Evolutionary conservation across 2,113 vertebrate genomes (phyloP), one percentile per base, ranked within the genome.

Genomic region (Gambusia holbrooki): DNA sequence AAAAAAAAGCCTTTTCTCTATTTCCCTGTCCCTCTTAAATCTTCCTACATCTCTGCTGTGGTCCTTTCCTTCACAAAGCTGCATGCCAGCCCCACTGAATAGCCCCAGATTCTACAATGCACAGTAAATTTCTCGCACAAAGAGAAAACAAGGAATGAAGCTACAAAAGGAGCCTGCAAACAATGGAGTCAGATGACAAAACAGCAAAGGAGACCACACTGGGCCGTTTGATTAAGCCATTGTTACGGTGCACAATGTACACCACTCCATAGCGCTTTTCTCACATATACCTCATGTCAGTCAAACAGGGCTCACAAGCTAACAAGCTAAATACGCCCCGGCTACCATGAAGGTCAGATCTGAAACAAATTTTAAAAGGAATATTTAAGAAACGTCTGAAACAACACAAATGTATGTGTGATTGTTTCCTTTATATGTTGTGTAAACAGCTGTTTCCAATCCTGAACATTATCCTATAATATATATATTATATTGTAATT

Each of bases 121-220:
- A 93, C 93, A 94, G 93, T 94, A 93, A 93, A 92, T 93, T 92
- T 94, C 91, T 81, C 82, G 86, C 91, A 94, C 94, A 94, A 93
- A 91, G 90, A 92, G 90, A 93, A 92, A 91, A 93, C 86, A 91
- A 90, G 88, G 86, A 90, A 86, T 87, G 88, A 93, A 92, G 84
- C 88, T 86, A 93, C 93, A 94, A 92, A 95, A 91, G 90, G 80
- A 81, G 84, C 63, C 79, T 76, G 83, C 87, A 84, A 92, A 95
- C 92, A 94, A 95, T 92, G 84, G 89, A 84, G 82, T 90, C 81
- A 58, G 90, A 92, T 93, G 89, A 94, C 92, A 93, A 93, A 94
- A 94, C 89, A 87, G 91, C 90, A 90, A 93, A 91, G 91, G 91
- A 92, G 89, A 92, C 90, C 90, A 91, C 91, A 93, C 89, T 84